phyloP scores from a whole-genome alignment of 2,888 invertebrate genomes.

The Amphipyra berbera region DNA sequence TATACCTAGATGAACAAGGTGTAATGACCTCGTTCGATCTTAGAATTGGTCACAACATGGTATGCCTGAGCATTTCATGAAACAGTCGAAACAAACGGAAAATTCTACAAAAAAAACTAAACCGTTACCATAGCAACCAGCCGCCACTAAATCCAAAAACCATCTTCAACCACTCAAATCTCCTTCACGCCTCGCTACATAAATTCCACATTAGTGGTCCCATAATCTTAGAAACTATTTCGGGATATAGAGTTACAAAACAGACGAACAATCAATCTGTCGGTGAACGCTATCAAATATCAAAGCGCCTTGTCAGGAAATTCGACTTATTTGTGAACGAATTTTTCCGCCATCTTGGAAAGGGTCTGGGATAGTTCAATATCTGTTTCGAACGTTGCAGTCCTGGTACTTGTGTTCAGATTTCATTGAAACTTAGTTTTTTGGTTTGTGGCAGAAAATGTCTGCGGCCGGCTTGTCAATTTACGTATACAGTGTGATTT shows the following conservation, averaged over 20 bases:
- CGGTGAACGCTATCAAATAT: slow-evolving; percentile 28
- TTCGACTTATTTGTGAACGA: slow-evolving; percentile 24
- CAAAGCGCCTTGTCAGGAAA: slow-evolving; percentile 14
- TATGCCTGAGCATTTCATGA: neutral
- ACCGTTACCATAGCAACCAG: slow-evolving; percentile 4
- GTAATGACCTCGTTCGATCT: too few relatives aligned
- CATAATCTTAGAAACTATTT: slow-evolving; percentile 23
- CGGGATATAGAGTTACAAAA: slow-evolving; percentile 31
- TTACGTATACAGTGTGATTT: too few relatives aligned
- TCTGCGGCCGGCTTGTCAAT: too few relatives aligned
- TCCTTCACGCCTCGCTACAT: slow-evolving; percentile 1
- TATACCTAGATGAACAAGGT: too few relatives aligned
- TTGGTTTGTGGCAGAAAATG: too few relatives aligned
- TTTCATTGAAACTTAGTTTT: neutral
- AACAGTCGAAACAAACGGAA: neutral
- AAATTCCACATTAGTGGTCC: slow-evolving; percentile 18
- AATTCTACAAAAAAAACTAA: neutral
- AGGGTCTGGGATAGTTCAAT: slow-evolving; percentile 8
- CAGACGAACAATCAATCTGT: slow-evolving; percentile 32
- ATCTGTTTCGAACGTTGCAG: neutral
- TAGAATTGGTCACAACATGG: neutral
- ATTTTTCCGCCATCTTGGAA: slow-evolving; percentile 25
- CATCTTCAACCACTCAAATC: slow-evolving; percentile 11
- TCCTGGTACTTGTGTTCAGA: neutral
- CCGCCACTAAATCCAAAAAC: neutral